phyloP scores from a whole-genome alignment of 2,888 invertebrate species.

The Arctia plantaginis region DNA sequence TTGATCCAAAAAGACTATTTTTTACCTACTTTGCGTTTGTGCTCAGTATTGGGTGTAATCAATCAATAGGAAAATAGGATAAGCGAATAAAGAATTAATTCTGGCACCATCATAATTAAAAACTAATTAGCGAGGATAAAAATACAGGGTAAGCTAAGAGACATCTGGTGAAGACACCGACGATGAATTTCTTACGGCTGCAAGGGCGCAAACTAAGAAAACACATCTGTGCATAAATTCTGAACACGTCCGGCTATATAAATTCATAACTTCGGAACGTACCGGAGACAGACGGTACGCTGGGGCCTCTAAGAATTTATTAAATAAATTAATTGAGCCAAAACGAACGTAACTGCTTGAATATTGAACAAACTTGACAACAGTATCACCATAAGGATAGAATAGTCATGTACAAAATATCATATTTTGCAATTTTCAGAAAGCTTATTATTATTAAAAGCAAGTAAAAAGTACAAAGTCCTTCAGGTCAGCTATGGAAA shows the following conservation, averaged over 20 bases:
- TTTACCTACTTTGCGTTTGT: not conserved
- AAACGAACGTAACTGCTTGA: slow-evolving; percentile 72
- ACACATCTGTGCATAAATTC: slow-evolving; percentile 79
- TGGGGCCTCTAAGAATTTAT: slow-evolving; percentile 77
- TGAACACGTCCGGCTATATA: slow-evolving; percentile 80
- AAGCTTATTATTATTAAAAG: not conserved
- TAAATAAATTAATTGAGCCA: slow-evolving; percentile 82
- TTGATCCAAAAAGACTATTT: not conserved
- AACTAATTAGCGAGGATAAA: slow-evolving; percentile 40
- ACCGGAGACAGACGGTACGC: slow-evolving; percentile 76
- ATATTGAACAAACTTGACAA: slow-evolving; percentile 60
- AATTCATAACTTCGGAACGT: slow-evolving; percentile 80
- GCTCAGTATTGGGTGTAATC: not conserved
- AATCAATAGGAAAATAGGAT: not conserved
- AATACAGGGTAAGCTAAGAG: slow-evolving; percentile 46
- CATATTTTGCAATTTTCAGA: not conserved
- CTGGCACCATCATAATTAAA: slow-evolving; percentile 36
- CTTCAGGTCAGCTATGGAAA: not conserved
- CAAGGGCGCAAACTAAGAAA: slow-evolving; percentile 73
- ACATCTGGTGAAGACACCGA: slow-evolving; percentile 61
- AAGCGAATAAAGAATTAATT: not conserved
- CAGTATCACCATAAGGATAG: slow-evolving; percentile 14
- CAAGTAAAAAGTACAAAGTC: not conserved
- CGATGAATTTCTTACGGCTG: slow-evolving; percentile 60
- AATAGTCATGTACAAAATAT: not conserved